Base-by-base conservation (phyloP, 2,113 vertebrate genomes). In the Epinephelus cyanopodus region DNA sequence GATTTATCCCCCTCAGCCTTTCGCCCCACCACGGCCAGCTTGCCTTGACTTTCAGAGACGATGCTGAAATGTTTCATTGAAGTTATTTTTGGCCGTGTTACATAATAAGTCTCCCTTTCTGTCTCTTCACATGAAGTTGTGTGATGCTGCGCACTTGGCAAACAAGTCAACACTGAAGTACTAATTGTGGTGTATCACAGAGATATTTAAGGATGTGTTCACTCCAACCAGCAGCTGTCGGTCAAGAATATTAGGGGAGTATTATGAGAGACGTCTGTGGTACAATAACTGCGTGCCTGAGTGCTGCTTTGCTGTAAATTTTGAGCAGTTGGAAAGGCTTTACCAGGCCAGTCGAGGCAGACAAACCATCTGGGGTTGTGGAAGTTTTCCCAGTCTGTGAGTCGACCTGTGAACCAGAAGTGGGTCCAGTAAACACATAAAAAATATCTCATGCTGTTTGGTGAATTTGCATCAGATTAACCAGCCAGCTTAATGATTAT, bases 71-170 rank as follows among this genome's bases (percentile, higher is more conserved):
- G 57, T 61, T 52, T 84, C 80, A 18, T 65, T 77, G 52, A 84
- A 72, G 82, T 83, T 90, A 87, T 90, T 85, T 90, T 61, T 70
- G 75, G 78, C 54, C 29, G 3, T 0, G 54, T 88, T 89, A 64
- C 69, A 81, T 89, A 88, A 87, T 70, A 73, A 83, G 74, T 76
- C 3, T 81, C 70, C 70, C 76, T 82, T 74, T 76, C 83, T 82
- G 82, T 88, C 86, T 88, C 78, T 66, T 85, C 50, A 57, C 42
- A 71, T 81, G 74, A 82, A 42, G 85, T 57, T 45, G 5, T 47
- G 8, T 15, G 62, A 84, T 71, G 65, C 52, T 79, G 71, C 23
- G 6, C 68, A 53, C 79, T 88, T 86, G 69, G 79, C 80, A 76
- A 69, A 33, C 58, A 62, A 62, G 67, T 78, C 74, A 74, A 66